Conservation (phyloP, 2,888 invertebrate genomes). For the Arctia plantaginis region DNA sequence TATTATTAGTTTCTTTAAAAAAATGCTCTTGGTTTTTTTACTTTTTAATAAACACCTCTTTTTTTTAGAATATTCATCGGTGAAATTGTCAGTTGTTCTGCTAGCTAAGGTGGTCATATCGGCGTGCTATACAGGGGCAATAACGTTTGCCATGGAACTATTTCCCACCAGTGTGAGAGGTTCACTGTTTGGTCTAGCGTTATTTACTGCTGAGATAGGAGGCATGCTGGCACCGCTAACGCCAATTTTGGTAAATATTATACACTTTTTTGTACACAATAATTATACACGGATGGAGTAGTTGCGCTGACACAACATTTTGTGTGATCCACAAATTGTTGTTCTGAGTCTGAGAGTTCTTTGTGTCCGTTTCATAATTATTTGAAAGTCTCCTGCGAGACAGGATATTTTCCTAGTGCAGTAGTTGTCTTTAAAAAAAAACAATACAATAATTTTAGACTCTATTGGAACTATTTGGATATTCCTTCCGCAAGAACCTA, state of each 20-base stretch:
- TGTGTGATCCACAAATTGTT: too few species aligned
- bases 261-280: too few species aligned
- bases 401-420: too few species aligned
- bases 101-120: constrained; percentile 88
- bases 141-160: constrained; percentile 88
- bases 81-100: constrained; percentile 79
- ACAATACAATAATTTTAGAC: too few species aligned
- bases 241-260: constrained; percentile 77
- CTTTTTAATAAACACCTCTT: neutral
- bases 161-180: constrained; percentile 89
- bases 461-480: too few species aligned
- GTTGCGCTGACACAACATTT: too few species aligned
- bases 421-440: too few species aligned
- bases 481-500: too few species aligned
- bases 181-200: constrained; percentile 86
- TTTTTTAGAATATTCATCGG: constrained; percentile 61
- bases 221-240: constrained; percentile 89
- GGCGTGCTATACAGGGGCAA: constrained; percentile 86
- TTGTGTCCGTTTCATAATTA: too few species aligned
- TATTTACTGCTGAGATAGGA: constrained; percentile 87
- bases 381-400: too few species aligned
- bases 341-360: too few species aligned
- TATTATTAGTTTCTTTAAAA: neutral
- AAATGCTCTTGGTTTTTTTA: neutral
- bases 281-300: too few species aligned